Conservation (phyloP, 1,140 invertebrate species). For the Anoplophora glabripennis region DNA sequence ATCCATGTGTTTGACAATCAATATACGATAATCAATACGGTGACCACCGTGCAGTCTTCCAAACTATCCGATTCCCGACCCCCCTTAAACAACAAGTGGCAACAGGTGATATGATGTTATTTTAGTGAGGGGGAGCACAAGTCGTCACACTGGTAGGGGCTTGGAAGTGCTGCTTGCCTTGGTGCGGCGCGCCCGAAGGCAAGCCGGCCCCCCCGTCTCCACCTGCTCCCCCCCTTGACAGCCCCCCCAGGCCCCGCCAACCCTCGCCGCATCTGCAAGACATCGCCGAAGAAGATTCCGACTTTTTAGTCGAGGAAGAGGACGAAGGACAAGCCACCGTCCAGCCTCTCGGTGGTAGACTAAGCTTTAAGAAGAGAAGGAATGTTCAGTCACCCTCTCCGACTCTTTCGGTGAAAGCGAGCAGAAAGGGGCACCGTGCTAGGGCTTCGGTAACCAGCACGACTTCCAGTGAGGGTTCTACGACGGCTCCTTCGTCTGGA, state of each 20-base stretch:
- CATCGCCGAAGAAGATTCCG: conserved; percentile 45
- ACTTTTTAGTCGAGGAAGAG: conserved; percentile 32
- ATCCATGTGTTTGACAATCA: conserved; percentile 6
- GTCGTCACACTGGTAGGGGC: conserved; percentile 48
- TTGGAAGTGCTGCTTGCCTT: conserved; percentile 50
- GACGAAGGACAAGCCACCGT: conserved; percentile 32
- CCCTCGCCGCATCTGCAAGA: conserved; percentile 45
- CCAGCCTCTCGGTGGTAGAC: conserved; percentile 33
- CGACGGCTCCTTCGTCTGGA: conserved; percentile 43
- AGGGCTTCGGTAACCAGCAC: conserved; percentile 35
- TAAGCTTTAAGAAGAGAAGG: conserved; percentile 38
- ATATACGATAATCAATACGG: conserved; percentile 12
- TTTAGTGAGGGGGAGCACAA: not conserved
- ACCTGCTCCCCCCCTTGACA: conserved; percentile 20
- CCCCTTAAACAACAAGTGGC: conserved; percentile 8
- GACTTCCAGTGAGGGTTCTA: conserved; percentile 22
- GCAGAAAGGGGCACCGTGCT: conserved; percentile 34
- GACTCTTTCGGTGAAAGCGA: conserved; percentile 41
- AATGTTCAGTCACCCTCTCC: conserved; percentile 45
- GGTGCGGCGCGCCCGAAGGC: conserved; percentile 47
- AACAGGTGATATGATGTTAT: conserved; percentile 11
- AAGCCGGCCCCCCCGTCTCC: conserved; percentile 40
- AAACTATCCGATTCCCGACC: not conserved
- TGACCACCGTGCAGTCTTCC: conserved; percentile 1
- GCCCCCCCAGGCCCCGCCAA: conserved; percentile 27